Percentiles rank a stretch among this genome's conserved stretches.
phyloP scores from a whole-genome alignment of 2,797 vertebrate species.

The Sylvia borin region DNA sequence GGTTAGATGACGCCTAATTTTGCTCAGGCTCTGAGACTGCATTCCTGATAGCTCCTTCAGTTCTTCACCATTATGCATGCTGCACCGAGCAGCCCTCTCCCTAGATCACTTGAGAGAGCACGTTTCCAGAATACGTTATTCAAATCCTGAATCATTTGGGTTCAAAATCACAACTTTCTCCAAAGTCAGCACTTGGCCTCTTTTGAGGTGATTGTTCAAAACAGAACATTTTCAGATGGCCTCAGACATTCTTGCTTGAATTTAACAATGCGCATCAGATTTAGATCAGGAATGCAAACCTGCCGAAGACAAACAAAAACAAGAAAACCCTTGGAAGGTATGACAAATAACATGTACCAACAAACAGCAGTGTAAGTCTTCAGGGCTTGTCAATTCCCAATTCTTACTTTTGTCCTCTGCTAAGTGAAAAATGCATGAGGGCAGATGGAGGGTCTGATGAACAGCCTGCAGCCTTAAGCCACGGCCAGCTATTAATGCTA shows the following conservation, averaged over 20 bases:
- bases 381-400: not conserved
- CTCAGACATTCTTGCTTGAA: not conserved
- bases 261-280: not conserved
- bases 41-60: not conserved
- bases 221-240: not conserved
- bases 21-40: not conserved
- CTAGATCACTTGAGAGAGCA: not conserved
- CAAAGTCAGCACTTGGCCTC: constrained; percentile 2
- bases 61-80: not conserved
- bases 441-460: not conserved
- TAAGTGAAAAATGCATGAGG: not conserved
- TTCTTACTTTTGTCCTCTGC: not conserved
- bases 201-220: not conserved
- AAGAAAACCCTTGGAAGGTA: not conserved
- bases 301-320: not conserved
- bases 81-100: not conserved
- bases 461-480: not conserved
- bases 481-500: not conserved
- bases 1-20: not conserved
- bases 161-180: constrained; percentile 5
- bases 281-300: not conserved
- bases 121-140: constrained; percentile 1
- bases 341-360: not conserved
- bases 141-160: constrained; percentile 16
- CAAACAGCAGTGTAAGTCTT: not conserved